These are phyloP conservation scores for Lobophora halterata DNA, from an alignment of 2,888 invertebrate genomes.

Conservation along the genomic window DNA sequence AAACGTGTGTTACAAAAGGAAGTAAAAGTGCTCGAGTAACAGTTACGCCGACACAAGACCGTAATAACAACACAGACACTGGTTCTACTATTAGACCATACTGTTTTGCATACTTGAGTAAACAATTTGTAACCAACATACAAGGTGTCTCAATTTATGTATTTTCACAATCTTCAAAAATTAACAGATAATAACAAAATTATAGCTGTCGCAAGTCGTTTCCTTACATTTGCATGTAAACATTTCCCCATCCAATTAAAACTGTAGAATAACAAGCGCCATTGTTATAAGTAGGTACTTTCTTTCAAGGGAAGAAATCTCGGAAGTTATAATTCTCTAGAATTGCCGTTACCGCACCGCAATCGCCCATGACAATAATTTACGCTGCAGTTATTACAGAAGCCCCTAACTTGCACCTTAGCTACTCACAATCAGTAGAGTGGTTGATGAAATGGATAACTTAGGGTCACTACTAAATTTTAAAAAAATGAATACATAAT, in stretches of 20 bases:
- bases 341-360: constrained; percentile 66
- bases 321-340: constrained; percentile 62
- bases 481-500: no score
- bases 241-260: constrained; percentile 9
- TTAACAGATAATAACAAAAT: background rate
- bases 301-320: constrained; percentile 12
- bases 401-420: constrained; percentile 6
- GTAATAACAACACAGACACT: constrained; percentile 22
- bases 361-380: constrained; percentile 58
- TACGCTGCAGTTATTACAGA: constrained; percentile 20
- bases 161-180: constrained; percentile 3
- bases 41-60: constrained; percentile 23
- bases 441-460: no score
- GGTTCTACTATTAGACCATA: constrained; percentile 20
- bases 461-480: no score
- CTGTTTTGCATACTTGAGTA: constrained; percentile 16
- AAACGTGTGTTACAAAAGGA: constrained; percentile 42
- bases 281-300: constrained; percentile 7
- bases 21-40: constrained; percentile 43
- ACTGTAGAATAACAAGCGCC: constrained; percentile 6
- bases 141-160: constrained; percentile 2
- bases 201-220: constrained; percentile 7
- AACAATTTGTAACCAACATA: constrained; percentile 15
- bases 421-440: constrained; percentile 19
- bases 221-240: constrained; percentile 16